These are phyloP conservation scores for Leptodactylus fuscus DNA, from an alignment of 2,113 vertebrate genomes.

Conservation along the genomic window DNA sequence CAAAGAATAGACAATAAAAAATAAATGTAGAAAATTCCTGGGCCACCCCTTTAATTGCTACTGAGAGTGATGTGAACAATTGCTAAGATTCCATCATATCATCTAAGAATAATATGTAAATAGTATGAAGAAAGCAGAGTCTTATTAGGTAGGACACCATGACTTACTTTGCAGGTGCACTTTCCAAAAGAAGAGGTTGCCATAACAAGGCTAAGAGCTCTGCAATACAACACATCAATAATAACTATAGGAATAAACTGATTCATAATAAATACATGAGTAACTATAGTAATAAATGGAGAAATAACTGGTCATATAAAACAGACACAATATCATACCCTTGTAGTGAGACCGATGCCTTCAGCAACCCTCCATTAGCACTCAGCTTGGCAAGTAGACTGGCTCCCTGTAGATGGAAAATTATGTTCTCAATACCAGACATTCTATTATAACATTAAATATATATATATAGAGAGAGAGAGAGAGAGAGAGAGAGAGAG, in stretches of 20 bases:
- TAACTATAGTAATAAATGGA: not conserved
- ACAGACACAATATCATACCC: conserved; percentile 43
- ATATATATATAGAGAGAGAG: too few relatives aligned
- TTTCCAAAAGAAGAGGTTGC: conserved; percentile 62
- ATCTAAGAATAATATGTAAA: too few relatives aligned
- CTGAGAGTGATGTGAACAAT: too few relatives aligned
- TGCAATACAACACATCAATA: conserved; percentile 46
- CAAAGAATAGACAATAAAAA: too few relatives aligned
- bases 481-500: too few relatives aligned
- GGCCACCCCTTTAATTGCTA: too few relatives aligned
- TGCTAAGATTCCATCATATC: too few relatives aligned
- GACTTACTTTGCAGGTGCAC: not conserved
- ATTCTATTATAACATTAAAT: too few relatives aligned
- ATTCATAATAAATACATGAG: not conserved
- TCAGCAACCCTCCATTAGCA: conserved; percentile 58
- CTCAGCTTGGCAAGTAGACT: conserved; percentile 62
- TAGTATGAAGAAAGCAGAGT: too few relatives aligned
- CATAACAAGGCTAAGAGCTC: conserved; percentile 60
- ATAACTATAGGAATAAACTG: not conserved
- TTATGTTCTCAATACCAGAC: not conserved
- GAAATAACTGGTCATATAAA: too few relatives aligned
- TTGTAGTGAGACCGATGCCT: conserved; percentile 55
- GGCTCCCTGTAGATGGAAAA: conserved; percentile 55
- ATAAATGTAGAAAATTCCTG: too few relatives aligned
- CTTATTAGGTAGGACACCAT: not conserved